A percentile compares a stretch with the other conserved stretches of the same genome.
These are phyloP conservation scores for Acestrorhynchus altus DNA, from an alignment of 2,797 vertebrate genomes.

Conservation along the genomic window DNA sequence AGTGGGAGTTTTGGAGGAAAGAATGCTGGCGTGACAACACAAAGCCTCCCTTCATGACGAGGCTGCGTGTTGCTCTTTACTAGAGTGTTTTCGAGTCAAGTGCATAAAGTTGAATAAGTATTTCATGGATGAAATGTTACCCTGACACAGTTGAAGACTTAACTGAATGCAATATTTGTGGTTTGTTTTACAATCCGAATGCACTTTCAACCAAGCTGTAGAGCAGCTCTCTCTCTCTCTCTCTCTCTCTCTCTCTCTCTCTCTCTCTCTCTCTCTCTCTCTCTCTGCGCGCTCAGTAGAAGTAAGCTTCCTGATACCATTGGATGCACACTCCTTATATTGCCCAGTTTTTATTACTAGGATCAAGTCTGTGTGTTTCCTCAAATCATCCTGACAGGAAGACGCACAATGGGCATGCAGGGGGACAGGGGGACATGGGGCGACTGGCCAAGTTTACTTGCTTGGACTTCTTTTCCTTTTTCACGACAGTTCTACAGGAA, in stretches of 20 bases:
- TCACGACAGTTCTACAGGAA: constrained; percentile 48
- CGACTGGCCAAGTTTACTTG: constrained; percentile 56
- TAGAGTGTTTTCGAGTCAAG: constrained; percentile 37
- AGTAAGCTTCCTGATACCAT: constrained; percentile 2
- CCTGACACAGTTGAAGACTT: constrained; percentile 33
- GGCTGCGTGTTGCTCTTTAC: constrained; percentile 24
- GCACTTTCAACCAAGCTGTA: constrained; percentile 47
- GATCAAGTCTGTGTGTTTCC: constrained; percentile 45
- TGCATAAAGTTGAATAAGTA: constrained; percentile 20
- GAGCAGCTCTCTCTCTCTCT: background rate
- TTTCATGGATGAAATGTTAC: constrained; percentile 24
- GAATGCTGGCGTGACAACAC: constrained; percentile 6
- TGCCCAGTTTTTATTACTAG: constrained; percentile 42
- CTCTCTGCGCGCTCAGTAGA: background rate
- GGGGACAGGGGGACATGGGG: constrained; percentile 56
- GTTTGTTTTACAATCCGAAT: constrained; percentile 39
- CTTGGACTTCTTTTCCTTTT: constrained; percentile 58
- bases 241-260: background rate
- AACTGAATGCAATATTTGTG: constrained; percentile 48
- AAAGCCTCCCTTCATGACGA: constrained; percentile 1
- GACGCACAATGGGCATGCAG: constrained; percentile 74
- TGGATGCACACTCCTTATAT: constrained; percentile 19
- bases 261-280: background rate
- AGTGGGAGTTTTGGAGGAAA: background rate
- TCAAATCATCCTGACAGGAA: constrained; percentile 61